Evolutionary conservation across 2,888 invertebrate species (phyloP).

Genomic region (Ornithoptera alexandrae): DNA sequence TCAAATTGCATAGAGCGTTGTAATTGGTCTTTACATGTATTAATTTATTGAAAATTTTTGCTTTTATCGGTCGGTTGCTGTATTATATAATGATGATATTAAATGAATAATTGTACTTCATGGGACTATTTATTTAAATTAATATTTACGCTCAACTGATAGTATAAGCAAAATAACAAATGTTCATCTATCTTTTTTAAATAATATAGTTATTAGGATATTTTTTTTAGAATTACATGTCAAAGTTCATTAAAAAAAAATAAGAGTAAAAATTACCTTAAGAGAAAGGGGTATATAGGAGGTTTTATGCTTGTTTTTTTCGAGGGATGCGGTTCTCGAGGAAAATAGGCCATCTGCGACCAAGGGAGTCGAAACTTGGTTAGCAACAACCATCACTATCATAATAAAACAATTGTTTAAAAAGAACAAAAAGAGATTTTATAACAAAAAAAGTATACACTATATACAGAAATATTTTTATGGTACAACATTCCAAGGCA

Average conservation of each 20-base stretch:
- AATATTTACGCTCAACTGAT: slow-evolving; percentile 39
- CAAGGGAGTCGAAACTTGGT: too few relatives aligned
- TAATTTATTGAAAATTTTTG: slow-evolving; percentile 37
- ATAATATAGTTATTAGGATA: too few relatives aligned
- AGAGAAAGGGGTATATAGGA: too few relatives aligned
- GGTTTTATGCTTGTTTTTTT: too few relatives aligned
- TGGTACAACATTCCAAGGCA: slow-evolving; percentile 84
- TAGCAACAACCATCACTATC: too few relatives aligned
- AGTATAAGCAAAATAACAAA: background rate
- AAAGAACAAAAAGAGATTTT: background rate
- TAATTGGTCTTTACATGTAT: slow-evolving; percentile 30
- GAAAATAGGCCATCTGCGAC: too few relatives aligned
- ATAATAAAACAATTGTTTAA: background rate
- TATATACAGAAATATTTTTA: slow-evolving; percentile 46
- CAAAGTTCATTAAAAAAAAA: too few relatives aligned
- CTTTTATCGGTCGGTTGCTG: slow-evolving; percentile 52
- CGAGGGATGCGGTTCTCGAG: too few relatives aligned
- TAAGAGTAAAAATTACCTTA: too few relatives aligned
- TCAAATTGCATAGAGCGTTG: slow-evolving; percentile 26
- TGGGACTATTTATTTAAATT: slow-evolving; percentile 34
- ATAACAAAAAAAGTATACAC: slow-evolving; percentile 28
- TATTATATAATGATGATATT: slow-evolving; percentile 64
- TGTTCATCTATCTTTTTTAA: too few relatives aligned
- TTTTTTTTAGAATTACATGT: too few relatives aligned
- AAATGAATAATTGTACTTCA: slow-evolving; percentile 59